Evolutionary conservation across 1,140 invertebrate genomes (phyloP).

Genomic region (Phortica variegata): DNA sequence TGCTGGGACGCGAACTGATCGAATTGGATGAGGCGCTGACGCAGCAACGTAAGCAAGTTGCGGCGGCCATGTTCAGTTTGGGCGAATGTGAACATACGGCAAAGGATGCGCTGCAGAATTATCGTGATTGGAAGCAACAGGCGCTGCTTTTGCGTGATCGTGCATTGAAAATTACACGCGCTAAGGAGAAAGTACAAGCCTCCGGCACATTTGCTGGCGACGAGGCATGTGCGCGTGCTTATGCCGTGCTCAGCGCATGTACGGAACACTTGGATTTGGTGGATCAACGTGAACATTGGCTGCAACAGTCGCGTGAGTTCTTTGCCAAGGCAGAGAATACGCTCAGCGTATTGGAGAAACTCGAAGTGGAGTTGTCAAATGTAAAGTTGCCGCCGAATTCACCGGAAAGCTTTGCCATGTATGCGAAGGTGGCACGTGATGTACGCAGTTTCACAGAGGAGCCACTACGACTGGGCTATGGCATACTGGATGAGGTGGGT

Average conservation of each 20-base stretch:
- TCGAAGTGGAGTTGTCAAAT: constrained; percentile 74
- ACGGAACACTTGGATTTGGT: constrained; percentile 74
- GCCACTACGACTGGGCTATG: constrained; percentile 71
- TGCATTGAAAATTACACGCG: constrained; percentile 74
- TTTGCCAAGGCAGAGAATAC: constrained; percentile 75
- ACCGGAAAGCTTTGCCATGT: constrained; percentile 66
- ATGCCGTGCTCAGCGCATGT: constrained; percentile 70
- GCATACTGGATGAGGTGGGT: constrained; percentile 71
- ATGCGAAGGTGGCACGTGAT: constrained; percentile 65
- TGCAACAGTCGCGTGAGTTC: constrained; percentile 72
- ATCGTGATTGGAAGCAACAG: constrained; percentile 71
- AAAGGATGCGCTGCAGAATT: constrained; percentile 68
- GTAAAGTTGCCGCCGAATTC: constrained; percentile 67
- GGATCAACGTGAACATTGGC: constrained; percentile 69
- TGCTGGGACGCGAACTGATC: constrained; percentile 72
- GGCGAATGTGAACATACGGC: constrained; percentile 72
- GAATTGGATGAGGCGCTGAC: constrained; percentile 66
- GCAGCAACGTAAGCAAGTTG: constrained; percentile 33
- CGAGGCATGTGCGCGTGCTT: constrained; percentile 71
- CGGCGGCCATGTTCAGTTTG: constrained; percentile 47
- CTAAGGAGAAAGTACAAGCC: constrained; percentile 73
- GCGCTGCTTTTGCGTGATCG: constrained; percentile 76
- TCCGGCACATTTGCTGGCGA: constrained; percentile 70
- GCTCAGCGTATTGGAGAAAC: constrained; percentile 72
- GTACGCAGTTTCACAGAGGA: constrained; percentile 61